A percentile compares a stretch with the other conserved stretches of the same genome.
These are phyloP conservation scores for Emydura subglobosa DNA, from an alignment of 2,113 vertebrate species.

Conservation along the genomic window DNA sequence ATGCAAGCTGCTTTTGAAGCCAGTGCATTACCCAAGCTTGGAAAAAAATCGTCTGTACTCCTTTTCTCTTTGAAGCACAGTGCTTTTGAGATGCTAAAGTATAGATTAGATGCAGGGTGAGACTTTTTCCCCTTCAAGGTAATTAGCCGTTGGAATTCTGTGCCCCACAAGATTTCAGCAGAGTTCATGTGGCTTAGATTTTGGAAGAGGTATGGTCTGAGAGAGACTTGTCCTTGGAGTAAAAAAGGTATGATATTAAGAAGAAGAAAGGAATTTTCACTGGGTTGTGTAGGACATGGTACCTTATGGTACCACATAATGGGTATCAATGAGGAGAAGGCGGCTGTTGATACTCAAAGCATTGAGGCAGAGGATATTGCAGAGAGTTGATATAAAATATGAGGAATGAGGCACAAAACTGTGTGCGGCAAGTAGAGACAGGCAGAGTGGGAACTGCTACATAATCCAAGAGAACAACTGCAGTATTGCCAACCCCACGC, in stretches of 20 bases:
- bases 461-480: neutral
- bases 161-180: neutral
- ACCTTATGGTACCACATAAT: neutral
- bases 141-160: neutral
- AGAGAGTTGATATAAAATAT: accelerated
- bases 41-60: neutral
- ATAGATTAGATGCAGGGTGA: neutral
- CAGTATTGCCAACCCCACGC: neutral
- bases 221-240: neutral
- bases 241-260: neutral
- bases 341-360: neutral
- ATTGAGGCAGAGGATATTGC: neutral
- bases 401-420: neutral
- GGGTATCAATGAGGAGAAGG: neutral
- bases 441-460: accelerated
- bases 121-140: neutral
- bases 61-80: neutral
- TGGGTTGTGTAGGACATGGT: neutral
- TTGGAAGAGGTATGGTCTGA: neutral
- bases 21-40: neutral
- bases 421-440: neutral
- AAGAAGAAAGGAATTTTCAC: neutral
- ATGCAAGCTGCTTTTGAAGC: neutral
- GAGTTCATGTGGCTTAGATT: neutral
- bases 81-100: neutral